These are phyloP conservation scores for Amphilophus citrinellus DNA, from an alignment of 2,113 vertebrate species.

Conservation along the genomic window DNA sequence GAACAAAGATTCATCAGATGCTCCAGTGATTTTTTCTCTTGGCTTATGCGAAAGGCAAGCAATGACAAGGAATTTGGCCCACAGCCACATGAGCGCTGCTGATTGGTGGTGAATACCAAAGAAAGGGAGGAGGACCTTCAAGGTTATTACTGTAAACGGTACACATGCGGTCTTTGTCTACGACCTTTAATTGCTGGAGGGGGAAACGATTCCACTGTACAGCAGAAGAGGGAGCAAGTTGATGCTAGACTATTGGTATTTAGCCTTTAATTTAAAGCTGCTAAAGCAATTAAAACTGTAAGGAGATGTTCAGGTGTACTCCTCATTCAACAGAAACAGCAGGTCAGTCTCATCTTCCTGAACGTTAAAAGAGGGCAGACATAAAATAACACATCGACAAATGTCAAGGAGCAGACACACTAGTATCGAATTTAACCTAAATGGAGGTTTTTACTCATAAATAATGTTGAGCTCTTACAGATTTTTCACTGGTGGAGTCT, in stretches of 20 bases:
- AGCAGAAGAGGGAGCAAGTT: neutral
- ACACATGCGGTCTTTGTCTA: conserved; percentile 16
- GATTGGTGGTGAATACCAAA: conserved; percentile 38
- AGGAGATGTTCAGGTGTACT: neutral
- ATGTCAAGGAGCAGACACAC: neutral
- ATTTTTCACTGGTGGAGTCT: conserved; percentile 87
- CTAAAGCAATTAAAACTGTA: neutral
- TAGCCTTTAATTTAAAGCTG: neutral
- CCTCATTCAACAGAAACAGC: neutral
- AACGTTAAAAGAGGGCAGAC: neutral
- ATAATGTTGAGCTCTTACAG: conserved; percentile 82
- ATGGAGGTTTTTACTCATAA: neutral
- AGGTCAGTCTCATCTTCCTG: neutral
- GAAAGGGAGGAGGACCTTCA: conserved; percentile 27
- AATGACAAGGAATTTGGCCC: conserved; percentile 52
- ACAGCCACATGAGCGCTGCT: conserved; percentile 33
- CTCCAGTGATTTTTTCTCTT: conserved; percentile 49
- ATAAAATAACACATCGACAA: neutral
- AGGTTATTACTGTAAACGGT: conserved; percentile 29
- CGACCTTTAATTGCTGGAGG: conserved; percentile 6
- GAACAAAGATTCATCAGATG: conserved; percentile 66
- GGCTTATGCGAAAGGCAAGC: conserved; percentile 50
- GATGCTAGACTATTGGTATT: neutral
- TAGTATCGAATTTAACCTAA: neutral
- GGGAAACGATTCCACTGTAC: neutral